Base-by-base conservation (phyloP, 2,113 vertebrate species). In the Heterochromis multidens region DNA sequence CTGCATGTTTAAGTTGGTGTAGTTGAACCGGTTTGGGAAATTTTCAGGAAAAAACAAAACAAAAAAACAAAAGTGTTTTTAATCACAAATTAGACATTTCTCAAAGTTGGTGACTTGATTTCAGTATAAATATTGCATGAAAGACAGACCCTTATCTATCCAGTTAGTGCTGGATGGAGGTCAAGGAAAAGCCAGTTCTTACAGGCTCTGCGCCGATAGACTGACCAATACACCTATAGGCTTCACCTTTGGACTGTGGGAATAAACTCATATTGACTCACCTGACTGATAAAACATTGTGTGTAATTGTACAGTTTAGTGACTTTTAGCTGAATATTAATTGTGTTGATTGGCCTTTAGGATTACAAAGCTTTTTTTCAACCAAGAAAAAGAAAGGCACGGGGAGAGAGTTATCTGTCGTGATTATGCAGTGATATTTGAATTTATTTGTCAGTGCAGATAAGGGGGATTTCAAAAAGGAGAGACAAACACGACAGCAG, bases 341-440 rank as follows among this genome's bases (percentile, higher is more conserved):
- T 89, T 87, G 77, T 29, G 25, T 81, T 79, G 83, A 46, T 58
- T 89, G 83, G 37, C 83, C 81, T 91, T 89, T 90, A 79, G 57
- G 46, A 77, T 54, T 33, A 85, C 62, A 79, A 82, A 72, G 27
- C 49, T 84, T 74, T 19, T 33, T 78, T 37, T 77, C 31, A 49
- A 10, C 8, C 12, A 78, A 59, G 13, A 23, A 54, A n/a, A 79
- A 67, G 82, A 87, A 85, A 61, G 31, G 25, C 49, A 58, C 3
- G 25, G 27, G 16, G 9, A 33, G 49, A 63, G 61, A 56, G 29
- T 25, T 58, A 74, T 83, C 80, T 81, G 70, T 43, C 17, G 11
- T 49, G 65, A 87, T 74, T 78, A 31, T 85, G 78, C 82, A 60
- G 87, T 86, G 86, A 87, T 87, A 91, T 93, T 93, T 91, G 65